Evolutionary conservation across 1,140 invertebrate species (phyloP).

Genomic region (Aphaenogaster rudis): DNA sequence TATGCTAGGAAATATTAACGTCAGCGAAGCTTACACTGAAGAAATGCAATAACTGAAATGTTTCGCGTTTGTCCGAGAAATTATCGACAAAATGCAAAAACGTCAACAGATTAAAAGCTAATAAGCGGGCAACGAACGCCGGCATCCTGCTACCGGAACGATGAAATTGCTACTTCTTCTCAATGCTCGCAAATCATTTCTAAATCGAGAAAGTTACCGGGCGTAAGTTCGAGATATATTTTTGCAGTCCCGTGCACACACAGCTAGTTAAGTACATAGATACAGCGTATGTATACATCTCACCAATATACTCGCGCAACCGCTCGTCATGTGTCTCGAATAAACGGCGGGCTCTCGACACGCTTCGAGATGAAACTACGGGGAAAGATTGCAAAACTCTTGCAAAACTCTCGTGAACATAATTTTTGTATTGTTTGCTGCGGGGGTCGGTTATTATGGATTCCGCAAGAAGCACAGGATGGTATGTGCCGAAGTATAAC

Average conservation of each 20-base stretch:
- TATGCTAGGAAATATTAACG: conserved; percentile 42
- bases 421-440: conserved; percentile 86
- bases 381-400: conserved; percentile 84
- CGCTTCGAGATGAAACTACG: conserved; percentile 74
- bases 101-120: conserved; percentile 40
- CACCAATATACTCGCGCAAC: conserved; percentile 40
- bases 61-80: conserved; percentile 22
- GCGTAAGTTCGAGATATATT: conserved; percentile 72
- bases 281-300: conserved; percentile 29
- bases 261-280: conserved; percentile 1
- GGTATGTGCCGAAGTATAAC: conserved; percentile 74
- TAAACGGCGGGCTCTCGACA: conserved; percentile 79
- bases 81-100: conserved; percentile 59
- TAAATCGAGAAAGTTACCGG: conserved; percentile 83
- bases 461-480: conserved; percentile 79
- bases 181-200: conserved; percentile 80
- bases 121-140: conserved; percentile 26
- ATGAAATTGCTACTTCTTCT: conserved; percentile 43
- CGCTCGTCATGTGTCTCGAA: conserved; percentile 82
- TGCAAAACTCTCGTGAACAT: conserved; percentile 85
- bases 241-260: conserved; percentile 36
- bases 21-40: conserved; percentile 59
- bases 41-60: conserved; percentile 19
- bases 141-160: background rate
- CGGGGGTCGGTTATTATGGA: conserved; percentile 81